Base-by-base conservation (phyloP, 1,140 invertebrate genomes). In the Popillia japonica region DNA sequence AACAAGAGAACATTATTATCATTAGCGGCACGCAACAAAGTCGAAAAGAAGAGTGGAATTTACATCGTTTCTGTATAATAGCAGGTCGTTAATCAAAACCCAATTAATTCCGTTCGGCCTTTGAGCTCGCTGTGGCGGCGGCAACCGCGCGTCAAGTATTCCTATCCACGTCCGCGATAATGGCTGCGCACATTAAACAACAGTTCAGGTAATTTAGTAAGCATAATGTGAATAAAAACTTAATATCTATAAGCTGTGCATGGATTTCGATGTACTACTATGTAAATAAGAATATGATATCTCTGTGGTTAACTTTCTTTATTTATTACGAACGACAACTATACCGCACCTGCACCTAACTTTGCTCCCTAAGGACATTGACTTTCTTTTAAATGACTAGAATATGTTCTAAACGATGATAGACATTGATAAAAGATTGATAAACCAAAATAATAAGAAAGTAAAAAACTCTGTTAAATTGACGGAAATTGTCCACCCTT, bases 21-120 rank as follows among this genome's bases (percentile, higher is more conserved):
- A 55, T 55, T 55, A 55, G 48, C 48, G 48, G 48, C 48, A 17
- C n/a, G 48, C 48, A 55, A 17, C 48, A 55, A 55, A 55, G 48
- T 55, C 48, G 48, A 55, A 55, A 55, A 55, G 48, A 55, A 55
- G 48, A 55, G 48, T 55, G 48, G 48, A 55, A 55, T 55, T 55
- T 55, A 55, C 48, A 55, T 55, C 48, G 48, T 55, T 55, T 55
- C 48, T 55, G 48, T 55, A n/a, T 55, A 55, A 55, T 55, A 55
- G 48, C 48, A 17, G 17, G 48, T 55, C 48, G 48, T 55, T 55
- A 55, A 55, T 55, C 48, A 55, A 55, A 55, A 55, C 48, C 48
- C 48, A 55, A 55, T 55, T 55, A 55, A 55, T 55, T 55, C 48
- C 48, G 48, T 55, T 55, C 48, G 14, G 48, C 48, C 48, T 55